Evolutionary conservation across 2,888 invertebrate genomes (phyloP), one percentile per base, ranked within the genome.

Genomic region (Orthosia cruda): DNA sequence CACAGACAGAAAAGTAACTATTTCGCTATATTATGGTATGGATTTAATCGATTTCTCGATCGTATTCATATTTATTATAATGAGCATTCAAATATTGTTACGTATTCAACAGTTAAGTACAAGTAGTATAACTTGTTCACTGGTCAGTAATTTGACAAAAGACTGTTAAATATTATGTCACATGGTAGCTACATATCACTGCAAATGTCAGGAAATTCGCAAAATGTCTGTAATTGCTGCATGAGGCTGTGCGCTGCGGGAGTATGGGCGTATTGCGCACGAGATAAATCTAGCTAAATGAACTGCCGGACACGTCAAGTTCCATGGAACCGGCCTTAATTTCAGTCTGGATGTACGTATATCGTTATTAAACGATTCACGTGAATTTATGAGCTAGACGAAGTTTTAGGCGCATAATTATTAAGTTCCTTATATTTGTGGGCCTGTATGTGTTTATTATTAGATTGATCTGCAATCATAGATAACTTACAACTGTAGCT

Each of bases 281-380:
- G 57, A 72, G 65, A 85, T 86, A 85, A 83, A 85, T 86, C 80
- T 79, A 20, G 58, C 63, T 18, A 78, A 85, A 85, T 80, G 71
- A 77, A 79, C 86, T 63, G 69, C 50, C 67, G 49, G 66, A 78
- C 77, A 52, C 52, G 68, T 66, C 67, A 49, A 71, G 26, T 61
- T 26, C 57, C 55, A 26, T 57, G 57, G 26, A 52, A 74, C 32
- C 50, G 61, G 70, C 32, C 67, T 61, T 40, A 55, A 59, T 63
- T 64, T 57, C 59, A 68, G 58, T 12, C 64, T 63, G 63, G 11
- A n/a, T 45, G 45, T 9, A 40, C 9, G 40, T 40, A 40, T 40
- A 9, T 40, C 40, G 45, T 71, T 50, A 69, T 84, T 70, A 49
- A 71, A 62, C 18, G 40, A 65, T 54, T 57, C 40, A 61, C 54